phyloP scores from a whole-genome alignment of 1,140 invertebrate species.

The Rhagoletis pomonella region DNA sequence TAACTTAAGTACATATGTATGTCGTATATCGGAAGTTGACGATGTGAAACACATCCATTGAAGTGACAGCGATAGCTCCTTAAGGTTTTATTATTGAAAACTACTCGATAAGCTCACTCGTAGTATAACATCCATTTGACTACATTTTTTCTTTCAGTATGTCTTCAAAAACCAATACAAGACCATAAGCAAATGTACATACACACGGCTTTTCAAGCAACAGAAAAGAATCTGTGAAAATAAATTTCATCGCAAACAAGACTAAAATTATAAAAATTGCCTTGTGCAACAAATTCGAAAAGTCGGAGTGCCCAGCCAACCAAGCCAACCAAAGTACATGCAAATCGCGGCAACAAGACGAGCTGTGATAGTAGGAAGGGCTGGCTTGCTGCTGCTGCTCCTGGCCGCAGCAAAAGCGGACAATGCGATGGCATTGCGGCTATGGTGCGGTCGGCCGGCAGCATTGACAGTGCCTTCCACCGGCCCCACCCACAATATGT shows the following conservation, averaged over 20 bases:
- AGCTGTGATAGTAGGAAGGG: background rate
- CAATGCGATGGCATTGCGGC: conserved; percentile 47
- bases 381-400: too few relatives aligned
- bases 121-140: too few relatives aligned
- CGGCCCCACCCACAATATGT: background rate
- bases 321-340: conserved; percentile 2
- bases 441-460: conserved; percentile 19
- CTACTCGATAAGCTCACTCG: too few relatives aligned
- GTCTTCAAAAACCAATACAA: conserved; percentile 67
- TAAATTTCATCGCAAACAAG: conserved; percentile 73
- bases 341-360: conserved; percentile 27
- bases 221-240: conserved; percentile 62
- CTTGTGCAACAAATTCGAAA: conserved; percentile 37
- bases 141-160: conserved; percentile 16
- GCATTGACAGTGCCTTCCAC: conserved; percentile 36
- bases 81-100: too few relatives aligned
- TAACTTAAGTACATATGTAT: too few relatives aligned
- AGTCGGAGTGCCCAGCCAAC: conserved; percentile 21
- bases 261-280: conserved; percentile 74
- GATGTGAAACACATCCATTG: too few relatives aligned
- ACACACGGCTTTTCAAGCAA: conserved; percentile 56
- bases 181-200: conserved; percentile 66
- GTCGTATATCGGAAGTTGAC: too few relatives aligned
- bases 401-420: conserved; percentile 54
- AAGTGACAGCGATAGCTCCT: too few relatives aligned